These are phyloP conservation scores for Manis crassicaudata DNA, from an alignment of 2,797 vertebrate species.

Conservation along the genomic window DNA sequence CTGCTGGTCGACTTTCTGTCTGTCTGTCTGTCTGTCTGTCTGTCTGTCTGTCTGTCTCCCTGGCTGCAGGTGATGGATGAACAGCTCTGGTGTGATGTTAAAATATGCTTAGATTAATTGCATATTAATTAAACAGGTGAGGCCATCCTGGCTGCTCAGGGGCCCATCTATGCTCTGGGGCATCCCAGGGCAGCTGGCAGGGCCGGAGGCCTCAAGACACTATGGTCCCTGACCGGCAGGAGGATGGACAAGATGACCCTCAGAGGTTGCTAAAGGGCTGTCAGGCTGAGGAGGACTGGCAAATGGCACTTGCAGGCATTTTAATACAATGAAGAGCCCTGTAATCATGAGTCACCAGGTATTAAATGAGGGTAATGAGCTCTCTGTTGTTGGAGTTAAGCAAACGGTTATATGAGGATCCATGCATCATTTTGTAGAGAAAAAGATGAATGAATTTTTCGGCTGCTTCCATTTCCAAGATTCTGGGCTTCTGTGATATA, in stretches of 20 bases:
- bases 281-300: not conserved
- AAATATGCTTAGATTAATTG: constrained; percentile 88
- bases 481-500: not conserved
- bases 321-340: not conserved
- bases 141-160: constrained; percentile 81
- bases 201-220: not conserved
- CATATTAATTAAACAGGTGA: constrained; percentile 86
- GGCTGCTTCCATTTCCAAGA: not conserved
- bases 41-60: constrained; percentile 11
- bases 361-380: not conserved
- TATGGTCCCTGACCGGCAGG: not conserved
- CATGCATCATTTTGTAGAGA: not conserved
- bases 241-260: constrained; percentile 51
- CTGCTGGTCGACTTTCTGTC: not conserved
- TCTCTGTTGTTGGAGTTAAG: not conserved
- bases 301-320: not conserved
- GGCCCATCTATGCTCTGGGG: constrained; percentile 81
- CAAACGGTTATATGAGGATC: not conserved
- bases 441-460: not conserved
- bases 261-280: not conserved
- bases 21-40: not conserved
- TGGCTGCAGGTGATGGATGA: constrained; percentile 80
- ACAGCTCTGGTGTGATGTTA: constrained; percentile 82
- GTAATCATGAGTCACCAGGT: not conserved
- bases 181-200: not conserved